These are phyloP conservation scores for Scylla paramamosain DNA, from an alignment of 1,140 invertebrate species.

Conservation along the genomic window DNA sequence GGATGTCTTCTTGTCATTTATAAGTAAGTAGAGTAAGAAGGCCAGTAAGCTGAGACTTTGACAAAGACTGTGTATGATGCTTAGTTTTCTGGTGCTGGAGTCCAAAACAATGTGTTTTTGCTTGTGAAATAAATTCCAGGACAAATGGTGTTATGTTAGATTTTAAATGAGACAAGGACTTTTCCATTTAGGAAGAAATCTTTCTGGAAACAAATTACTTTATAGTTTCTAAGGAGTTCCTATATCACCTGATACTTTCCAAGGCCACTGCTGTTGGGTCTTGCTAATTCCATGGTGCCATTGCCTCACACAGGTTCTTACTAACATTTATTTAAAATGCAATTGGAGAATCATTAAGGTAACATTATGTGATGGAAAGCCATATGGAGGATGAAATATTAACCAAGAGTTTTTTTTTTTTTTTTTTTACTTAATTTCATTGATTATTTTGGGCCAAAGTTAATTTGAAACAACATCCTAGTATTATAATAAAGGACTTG, in stretches of 20 bases:
- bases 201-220: background rate
- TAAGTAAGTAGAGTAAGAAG: background rate
- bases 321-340: background rate
- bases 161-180: background rate
- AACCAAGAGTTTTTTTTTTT: background rate
- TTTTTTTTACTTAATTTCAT: background rate
- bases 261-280: background rate
- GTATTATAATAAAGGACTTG: background rate
- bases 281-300: slow-evolving; percentile 6
- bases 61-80: background rate
- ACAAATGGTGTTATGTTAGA: background rate
- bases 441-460: background rate
- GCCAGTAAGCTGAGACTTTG: background rate
- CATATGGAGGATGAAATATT: background rate
- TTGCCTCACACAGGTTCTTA: background rate
- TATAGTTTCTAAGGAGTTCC: slow-evolving; percentile 4
- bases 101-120: background rate
- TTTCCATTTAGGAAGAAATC: slow-evolving; percentile 1
- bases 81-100: background rate
- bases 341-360: background rate
- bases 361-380: background rate
- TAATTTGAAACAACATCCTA: background rate
- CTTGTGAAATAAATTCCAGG: background rate
- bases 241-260: slow-evolving; percentile 15
- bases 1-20: background rate